Evolutionary conservation across 2,888 invertebrate genomes (phyloP), one percentile per base, ranked within the genome.

Genomic region (Yponomeuta malinellus): DNA sequence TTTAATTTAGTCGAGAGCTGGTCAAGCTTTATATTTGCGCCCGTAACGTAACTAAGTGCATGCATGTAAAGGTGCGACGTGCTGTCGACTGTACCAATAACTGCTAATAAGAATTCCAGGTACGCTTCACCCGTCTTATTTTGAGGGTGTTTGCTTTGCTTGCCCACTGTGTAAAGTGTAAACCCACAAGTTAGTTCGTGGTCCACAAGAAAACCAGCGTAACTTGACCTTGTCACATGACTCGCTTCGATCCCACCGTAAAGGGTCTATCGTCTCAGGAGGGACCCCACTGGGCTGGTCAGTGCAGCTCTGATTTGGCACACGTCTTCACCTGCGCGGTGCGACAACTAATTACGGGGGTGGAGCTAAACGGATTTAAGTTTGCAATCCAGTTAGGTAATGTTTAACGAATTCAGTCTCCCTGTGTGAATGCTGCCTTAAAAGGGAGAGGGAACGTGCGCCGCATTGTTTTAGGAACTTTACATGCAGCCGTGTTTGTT

Each of bases 291-390:
- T 6, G n/a, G 48, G 43, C 15, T 68, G 68, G 15, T 43, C 68
- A 29, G 68, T 6, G 33, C 48, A 43, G 48, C 23, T n/a, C 48
- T n/a, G 52, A 81, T 84, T 84, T 82, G 78, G 77, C 76, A 77
- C 82, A 81, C 82, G 83, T 84, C 82, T 81, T 78, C 84, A 89
- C 88, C 88, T 88, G 82, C 71, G 74, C 77, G 52, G 31, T 64
- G 66, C 78, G 74, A 52, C 73, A 74, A 79, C 83, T 88, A 87
- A 88, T 89, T 89, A 85, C 83, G 77, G 80, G 79, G 81, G 81
- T 74, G 81, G 52, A 83, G 81, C 78, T 88, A 89, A 89, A 81
- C 76, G 82, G 87, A 86, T 89, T 89, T 85, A 88, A 88, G 85
- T 87, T 88, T 78, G 31, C 79, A 86, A 88, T 86, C 84, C 81